These are phyloP conservation scores for Oopsacas minuta DNA, from an alignment of 37 sponge, comb jelly and placozoan genomes.

Conservation along the genomic window DNA sequence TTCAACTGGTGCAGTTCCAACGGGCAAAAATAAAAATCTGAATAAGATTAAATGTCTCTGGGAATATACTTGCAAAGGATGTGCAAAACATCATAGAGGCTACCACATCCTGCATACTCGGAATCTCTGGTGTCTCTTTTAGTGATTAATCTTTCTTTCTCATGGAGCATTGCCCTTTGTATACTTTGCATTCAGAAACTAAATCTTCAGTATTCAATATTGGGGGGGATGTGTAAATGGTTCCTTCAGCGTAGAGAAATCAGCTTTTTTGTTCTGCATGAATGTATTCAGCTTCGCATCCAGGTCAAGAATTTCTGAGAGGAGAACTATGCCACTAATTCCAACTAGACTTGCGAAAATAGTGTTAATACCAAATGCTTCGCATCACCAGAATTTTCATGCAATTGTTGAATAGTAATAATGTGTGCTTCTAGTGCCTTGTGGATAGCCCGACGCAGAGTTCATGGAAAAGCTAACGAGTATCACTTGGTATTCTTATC, in stretches of 20 bases:
- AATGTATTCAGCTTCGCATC: constrained; percentile 11
- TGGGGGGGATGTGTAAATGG: neutral
- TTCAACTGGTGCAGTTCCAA: neutral
- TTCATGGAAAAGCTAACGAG: constrained; percentile 34
- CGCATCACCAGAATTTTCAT: constrained; percentile 39
- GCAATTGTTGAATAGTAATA: constrained; percentile 13
- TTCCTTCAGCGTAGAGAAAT: constrained; percentile 20
- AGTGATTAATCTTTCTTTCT: neutral
- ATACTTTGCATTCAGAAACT: constrained; percentile 11
- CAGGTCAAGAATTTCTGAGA: constrained; percentile 25
- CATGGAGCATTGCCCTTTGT: neutral
- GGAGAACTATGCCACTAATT: constrained; percentile 18
- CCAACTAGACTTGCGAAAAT: neutral
- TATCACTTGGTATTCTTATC: constrained; percentile 27
- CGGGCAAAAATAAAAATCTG: too few species aligned
- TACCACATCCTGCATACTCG: neutral
- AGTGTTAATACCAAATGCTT: constrained; percentile 31
- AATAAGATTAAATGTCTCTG: too few species aligned
- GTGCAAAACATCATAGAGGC: neutral
- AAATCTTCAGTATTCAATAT: neutral
- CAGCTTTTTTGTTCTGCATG: constrained; percentile 24
- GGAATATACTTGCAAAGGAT: neutral
- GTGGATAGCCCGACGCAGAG: constrained; percentile 20
- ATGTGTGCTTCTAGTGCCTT: constrained; percentile 22
- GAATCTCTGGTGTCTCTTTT: neutral